Base-by-base conservation (phyloP, 1,140 invertebrate genomes). In the Monomorium pharaonis region DNA sequence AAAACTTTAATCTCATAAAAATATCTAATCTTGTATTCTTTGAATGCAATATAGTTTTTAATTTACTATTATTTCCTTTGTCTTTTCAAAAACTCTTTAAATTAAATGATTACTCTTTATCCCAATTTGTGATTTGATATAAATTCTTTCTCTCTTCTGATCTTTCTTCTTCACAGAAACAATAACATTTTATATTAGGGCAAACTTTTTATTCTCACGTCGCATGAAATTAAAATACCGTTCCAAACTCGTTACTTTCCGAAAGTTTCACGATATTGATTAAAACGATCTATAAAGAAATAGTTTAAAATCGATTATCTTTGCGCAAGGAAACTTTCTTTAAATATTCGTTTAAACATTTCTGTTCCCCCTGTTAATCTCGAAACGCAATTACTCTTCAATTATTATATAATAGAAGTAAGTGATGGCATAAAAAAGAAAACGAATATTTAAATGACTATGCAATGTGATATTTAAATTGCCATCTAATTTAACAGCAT, bases 31-130 rank as follows among this genome's bases (percentile, higher is more conserved):
- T 78, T 33, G 18, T 62, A 77, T 78, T n/a, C 14, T 4, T 72
- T 72, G 27, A 83, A 72, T 47, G 42, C n/a, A 74, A 60, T 83
- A 74, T 9, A 74, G 10, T 12, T 58, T n/a, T 83, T 72, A 83
- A 74, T 12, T 72, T 3, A 9, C 16, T 16, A 21, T 81, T 81
- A 81, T 7, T 18, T 83, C 2, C 16, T 60, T 83, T 72, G 33
- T n/a, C 47, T 9, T 33, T 27, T 83, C 56, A 60, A 83, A 60
- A 81, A 83, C 51, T 83, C 47, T 9, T 58, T 74, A 74, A 74
- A 83, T 83, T 83, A 67, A 83, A 83, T 83, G 74, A 58, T 37
- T 72, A 58, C 67, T n/a, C n/a, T n/a, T n/a, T 83, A 60, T 58
- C 12, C 70, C 27, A 42, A 83, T 58, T 9, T 14, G 60, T 42